phyloP scores from a whole-genome alignment of 2,113 vertebrate species.

The Aldabrachelys gigantea region DNA sequence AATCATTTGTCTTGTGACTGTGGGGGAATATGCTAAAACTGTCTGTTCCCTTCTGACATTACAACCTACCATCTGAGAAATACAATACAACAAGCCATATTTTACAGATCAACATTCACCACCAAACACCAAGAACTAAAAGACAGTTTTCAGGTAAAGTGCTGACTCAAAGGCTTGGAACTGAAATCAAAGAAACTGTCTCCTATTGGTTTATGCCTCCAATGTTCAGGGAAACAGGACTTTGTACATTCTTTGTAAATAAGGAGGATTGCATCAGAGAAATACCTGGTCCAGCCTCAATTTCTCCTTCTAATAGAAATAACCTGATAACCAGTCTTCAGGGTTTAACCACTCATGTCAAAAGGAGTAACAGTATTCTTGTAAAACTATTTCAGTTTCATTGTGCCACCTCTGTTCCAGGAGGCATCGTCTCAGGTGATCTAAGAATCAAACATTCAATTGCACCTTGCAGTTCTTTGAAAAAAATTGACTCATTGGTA shows the following conservation, averaged over 20 bases:
- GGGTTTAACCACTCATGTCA: background rate
- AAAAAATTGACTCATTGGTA: background rate
- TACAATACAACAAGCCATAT: background rate
- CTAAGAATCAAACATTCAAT: background rate
- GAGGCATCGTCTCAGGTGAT: background rate
- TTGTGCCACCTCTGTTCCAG: background rate
- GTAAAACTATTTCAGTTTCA: background rate
- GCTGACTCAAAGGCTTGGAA: background rate
- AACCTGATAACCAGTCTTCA: background rate
- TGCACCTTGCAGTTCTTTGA: background rate
- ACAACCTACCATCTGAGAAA: background rate
- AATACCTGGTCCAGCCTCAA: constrained; percentile 9
- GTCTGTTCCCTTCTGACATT: background rate
- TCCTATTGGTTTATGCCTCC: background rate
- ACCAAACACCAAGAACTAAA: background rate
- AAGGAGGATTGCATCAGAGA: background rate
- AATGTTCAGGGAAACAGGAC: accelerated
- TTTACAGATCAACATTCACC: background rate
- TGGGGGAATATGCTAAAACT: background rate
- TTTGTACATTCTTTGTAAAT: background rate
- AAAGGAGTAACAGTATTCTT: background rate
- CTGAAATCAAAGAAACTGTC: background rate
- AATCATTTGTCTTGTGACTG: background rate
- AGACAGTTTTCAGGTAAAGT: constrained; percentile 1
- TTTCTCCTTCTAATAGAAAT: background rate